Percentiles rank a stretch among this genome's conserved stretches.
Evolutionary conservation across 2,113 vertebrate genomes (phyloP).

Genomic region (Acanthisitta chloris): DNA sequence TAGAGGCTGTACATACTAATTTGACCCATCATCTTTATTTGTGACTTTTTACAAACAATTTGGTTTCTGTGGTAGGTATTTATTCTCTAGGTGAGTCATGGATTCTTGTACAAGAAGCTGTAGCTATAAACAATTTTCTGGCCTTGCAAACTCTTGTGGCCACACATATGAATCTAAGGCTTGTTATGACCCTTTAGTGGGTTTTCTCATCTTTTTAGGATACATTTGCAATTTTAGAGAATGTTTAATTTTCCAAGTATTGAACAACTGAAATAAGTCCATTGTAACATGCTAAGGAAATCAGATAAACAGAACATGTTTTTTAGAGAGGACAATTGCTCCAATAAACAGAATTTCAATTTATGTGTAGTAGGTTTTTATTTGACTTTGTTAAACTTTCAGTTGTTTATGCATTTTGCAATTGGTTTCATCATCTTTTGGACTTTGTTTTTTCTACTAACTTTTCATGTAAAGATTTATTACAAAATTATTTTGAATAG

Average conservation of each 20-base stretch:
- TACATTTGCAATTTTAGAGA: background rate
- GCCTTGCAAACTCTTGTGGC: background rate
- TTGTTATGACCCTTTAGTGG: background rate
- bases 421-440: background rate
- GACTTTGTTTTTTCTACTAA: background rate
- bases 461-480: background rate
- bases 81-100: background rate
- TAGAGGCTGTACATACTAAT: background rate
- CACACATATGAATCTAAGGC: background rate
- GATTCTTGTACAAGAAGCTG: background rate
- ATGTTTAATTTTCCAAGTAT: background rate
- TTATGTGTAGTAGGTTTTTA: background rate
- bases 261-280: background rate
- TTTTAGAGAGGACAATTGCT: background rate
- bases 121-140: background rate
- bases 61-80: background rate
- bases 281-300: background rate
- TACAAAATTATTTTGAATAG: background rate
- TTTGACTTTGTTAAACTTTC: background rate
- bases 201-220: background rate
- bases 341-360: background rate
- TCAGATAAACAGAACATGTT: background rate
- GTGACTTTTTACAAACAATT: background rate
- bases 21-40: background rate
- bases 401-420: background rate